Evolutionary conservation across 2,888 invertebrate genomes (phyloP), one percentile per base, ranked within the genome.

Genomic region (Ariolimax columbianus): DNA sequence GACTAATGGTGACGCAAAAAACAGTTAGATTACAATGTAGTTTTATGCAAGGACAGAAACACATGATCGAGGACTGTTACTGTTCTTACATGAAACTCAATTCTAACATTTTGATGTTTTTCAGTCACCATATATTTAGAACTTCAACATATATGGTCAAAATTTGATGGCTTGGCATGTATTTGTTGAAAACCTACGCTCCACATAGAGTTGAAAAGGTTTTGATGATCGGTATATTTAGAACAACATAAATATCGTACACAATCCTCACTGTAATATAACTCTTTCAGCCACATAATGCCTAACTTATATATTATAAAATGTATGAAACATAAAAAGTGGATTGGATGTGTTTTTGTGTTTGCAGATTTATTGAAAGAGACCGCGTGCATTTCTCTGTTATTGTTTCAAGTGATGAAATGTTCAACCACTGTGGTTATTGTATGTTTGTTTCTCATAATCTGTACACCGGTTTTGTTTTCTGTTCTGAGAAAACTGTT

Each of bases 351-450:
- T 63, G n/a, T 63, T n/a, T 30, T 30, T 63, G 59, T 63, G n/a
- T 63, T n/a, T 30, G n/a, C n/a, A 23, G 23, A 30, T 63, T n/a
- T 63, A n/a, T 30, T 2, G n/a, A 63, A n/a, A n/a, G 2, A 63
- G 30, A 30, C n/a, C 30, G n/a, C 11, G 23, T 63, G 63, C 30
- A 63, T 63, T 63, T 63, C 63, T 30, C 11, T 63, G 63, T 63
- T 63, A 63, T 30, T 63, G 63, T 63, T 63, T n/a, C n/a, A 26
- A 26, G 63, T 63, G 63, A 63, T 63, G n/a, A 63, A 63, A 63
- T 63, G 63, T 63, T 30, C 63, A 63, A 47, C 47, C 55, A 11
- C 55, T 55, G 17, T 55, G 55, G 26, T 63, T 55, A 55, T 55
- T 14, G 30, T 63, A 63, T 63, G 30, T 30, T 0, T 63, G 63